A percentile compares a stretch with the other conserved stretches of the same genome.
These are phyloP conservation scores for Gorsachius goisagi DNA, from an alignment of 2,113 vertebrate species.

Conservation along the genomic window DNA sequence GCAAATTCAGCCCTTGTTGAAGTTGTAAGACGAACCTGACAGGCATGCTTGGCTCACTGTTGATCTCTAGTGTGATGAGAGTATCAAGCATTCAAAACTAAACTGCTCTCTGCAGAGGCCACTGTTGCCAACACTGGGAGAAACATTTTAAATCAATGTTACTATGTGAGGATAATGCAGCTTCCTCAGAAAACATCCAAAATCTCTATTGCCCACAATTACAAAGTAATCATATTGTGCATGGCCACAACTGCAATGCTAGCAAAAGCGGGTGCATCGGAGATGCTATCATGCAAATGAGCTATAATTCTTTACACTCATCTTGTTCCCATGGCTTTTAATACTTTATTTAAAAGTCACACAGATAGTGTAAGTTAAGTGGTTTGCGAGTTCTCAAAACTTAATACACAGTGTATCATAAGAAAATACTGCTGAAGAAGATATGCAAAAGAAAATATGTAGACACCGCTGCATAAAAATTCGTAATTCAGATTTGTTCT, in stretches of 20 bases:
- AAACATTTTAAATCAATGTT: slow-evolving; percentile 57
- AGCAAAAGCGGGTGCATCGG: not conserved
- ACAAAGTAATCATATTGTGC: slow-evolving; percentile 36
- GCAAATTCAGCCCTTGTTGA: not conserved
- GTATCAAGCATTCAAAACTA: slow-evolving; percentile 13
- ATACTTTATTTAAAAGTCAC: slow-evolving; percentile 19
- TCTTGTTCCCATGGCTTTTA: slow-evolving; percentile 4
- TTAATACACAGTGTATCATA: not conserved
- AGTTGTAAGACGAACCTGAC: not conserved
- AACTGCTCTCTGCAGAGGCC: slow-evolving; percentile 48
- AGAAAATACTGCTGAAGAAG: not conserved
- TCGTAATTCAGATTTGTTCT: slow-evolving; percentile 28
- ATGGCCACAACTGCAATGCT: not conserved
- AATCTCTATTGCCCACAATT: slow-evolving; percentile 38
- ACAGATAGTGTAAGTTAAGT: not conserved
- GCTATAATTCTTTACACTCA: slow-evolving; percentile 12
- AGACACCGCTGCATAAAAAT: not conserved
- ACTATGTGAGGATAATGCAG: slow-evolving; percentile 44
- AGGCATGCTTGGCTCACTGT: slow-evolving; percentile 22
- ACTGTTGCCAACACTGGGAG: slow-evolving; percentile 33
- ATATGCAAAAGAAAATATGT: not conserved
- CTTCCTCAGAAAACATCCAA: slow-evolving; percentile 38
- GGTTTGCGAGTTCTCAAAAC: not conserved
- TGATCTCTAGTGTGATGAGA: slow-evolving; percentile 36
- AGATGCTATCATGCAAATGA: slow-evolving; percentile 36